Evolutionary conservation across 2,888 invertebrate species (phyloP).

Genomic region (Drosophila vallismaia): DNA sequence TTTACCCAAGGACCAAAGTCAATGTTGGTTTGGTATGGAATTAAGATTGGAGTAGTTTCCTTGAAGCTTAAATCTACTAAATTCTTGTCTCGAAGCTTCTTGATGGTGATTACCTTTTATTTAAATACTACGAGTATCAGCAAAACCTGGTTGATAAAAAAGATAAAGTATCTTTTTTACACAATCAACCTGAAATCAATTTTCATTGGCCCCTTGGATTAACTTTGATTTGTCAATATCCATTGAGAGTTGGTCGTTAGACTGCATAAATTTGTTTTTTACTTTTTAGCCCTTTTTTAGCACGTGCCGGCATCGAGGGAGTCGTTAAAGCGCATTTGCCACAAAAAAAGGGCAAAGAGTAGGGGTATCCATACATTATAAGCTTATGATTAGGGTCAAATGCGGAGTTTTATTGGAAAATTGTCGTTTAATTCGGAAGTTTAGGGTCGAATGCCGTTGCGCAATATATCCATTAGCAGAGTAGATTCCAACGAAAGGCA

Average conservation of each 20-base stretch:
- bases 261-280: slow-evolving; percentile 27
- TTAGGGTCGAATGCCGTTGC: background rate
- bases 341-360: slow-evolving; percentile 34
- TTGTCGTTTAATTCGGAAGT: background rate
- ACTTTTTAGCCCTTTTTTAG: slow-evolving; percentile 1
- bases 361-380: slow-evolving; percentile 13
- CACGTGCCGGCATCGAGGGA: slow-evolving; percentile 57
- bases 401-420: slow-evolving; percentile 1
- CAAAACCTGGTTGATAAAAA: too few species aligned
- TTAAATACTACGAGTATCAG: slow-evolving; percentile 43
- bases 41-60: slow-evolving; percentile 26
- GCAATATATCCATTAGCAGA: background rate
- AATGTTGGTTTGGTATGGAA: slow-evolving; percentile 47
- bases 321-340: slow-evolving; percentile 75
- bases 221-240: slow-evolving; percentile 34
- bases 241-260: slow-evolving; percentile 29
- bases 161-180: too few species aligned
- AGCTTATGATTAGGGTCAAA: slow-evolving; percentile 13
- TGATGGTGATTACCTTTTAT: slow-evolving; percentile 1
- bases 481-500: too few species aligned
- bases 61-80: slow-evolving; percentile 26
- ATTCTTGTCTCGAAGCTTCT: background rate
- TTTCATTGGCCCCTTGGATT: slow-evolving; percentile 62
- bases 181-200: slow-evolving; percentile 57
- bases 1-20: slow-evolving; percentile 67